Conservation (phyloP, 2,113 vertebrate genomes). For the Protomyctophum bolini region DNA sequence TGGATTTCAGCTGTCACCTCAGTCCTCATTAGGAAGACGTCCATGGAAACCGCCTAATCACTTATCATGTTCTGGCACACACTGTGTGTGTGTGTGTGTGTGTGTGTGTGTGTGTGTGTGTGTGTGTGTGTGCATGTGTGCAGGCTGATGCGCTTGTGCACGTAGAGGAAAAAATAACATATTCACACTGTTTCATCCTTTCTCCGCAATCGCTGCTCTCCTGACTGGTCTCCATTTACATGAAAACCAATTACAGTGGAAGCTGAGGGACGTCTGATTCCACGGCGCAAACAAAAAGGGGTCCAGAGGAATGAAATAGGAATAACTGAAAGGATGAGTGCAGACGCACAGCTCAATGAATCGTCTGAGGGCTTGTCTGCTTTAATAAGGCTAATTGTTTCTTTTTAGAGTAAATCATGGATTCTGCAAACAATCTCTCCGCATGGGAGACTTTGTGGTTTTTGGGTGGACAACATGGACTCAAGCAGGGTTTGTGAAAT, state of each 20-base stretch:
- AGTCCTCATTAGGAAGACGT: conserved; percentile 64
- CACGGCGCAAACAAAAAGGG: conserved; percentile 32
- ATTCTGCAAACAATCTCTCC: conserved; percentile 20
- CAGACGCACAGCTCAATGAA: conserved; percentile 15
- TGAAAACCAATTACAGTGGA: conserved; percentile 70
- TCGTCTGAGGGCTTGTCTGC: conserved; percentile 20
- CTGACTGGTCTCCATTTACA: conserved; percentile 70
- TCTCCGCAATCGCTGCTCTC: conserved; percentile 53
- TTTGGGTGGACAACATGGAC: too few species aligned
- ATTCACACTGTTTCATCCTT: conserved; percentile 25
- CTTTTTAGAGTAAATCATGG: conserved; percentile 33
- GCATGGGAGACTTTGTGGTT: conserved; percentile 34
- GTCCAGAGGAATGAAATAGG: conserved; percentile 33
- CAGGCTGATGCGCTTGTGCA: too few species aligned
- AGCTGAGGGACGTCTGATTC: conserved; percentile 33
- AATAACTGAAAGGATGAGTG: conserved; percentile 30
- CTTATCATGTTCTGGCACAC: conserved; percentile 13
- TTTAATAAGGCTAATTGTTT: conserved; percentile 50
- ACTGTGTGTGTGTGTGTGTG: conserved; percentile 19
- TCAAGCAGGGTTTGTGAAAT: too few species aligned
- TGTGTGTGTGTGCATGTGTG: conserved; percentile 2
- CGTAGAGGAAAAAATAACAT: conserved; percentile 1
- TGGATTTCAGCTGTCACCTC: conserved; percentile 55
- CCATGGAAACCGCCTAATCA: conserved; percentile 56
- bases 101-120: conserved; percentile 17